These are phyloP conservation scores for Rotaria socialis DNA, from an alignment of 2,888 invertebrate genomes.

Conservation along the genomic window DNA sequence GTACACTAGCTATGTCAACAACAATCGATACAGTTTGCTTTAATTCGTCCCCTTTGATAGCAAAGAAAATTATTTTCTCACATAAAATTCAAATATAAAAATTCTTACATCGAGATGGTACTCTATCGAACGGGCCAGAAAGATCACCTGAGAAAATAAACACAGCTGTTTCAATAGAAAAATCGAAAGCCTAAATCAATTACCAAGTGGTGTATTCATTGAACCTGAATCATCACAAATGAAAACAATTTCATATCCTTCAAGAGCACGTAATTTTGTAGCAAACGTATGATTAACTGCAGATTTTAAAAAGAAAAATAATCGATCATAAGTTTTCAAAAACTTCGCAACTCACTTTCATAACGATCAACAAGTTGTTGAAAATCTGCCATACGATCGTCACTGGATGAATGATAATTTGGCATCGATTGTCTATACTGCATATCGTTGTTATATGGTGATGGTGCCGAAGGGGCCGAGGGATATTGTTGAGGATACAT, in stretches of 20 bases:
- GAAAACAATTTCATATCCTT: conserved; percentile 44
- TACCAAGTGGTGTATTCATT: conserved; percentile 40
- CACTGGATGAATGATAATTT: not conserved
- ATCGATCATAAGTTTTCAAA: not conserved
- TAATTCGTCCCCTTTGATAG: conserved; percentile 41
- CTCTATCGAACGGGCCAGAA: not conserved
- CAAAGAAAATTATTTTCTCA: not conserved
- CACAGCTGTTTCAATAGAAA: not conserved
- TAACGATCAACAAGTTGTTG: conserved; percentile 22
- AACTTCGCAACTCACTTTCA: not conserved
- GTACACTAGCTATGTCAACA: conserved; percentile 41
- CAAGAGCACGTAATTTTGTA: conserved; percentile 38
- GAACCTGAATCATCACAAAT: conserved; percentile 46
- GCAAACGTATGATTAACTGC: conserved; percentile 33
- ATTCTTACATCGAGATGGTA: conserved; percentile 21
- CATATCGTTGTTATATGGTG: not conserved
- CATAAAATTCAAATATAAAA: not conserved
- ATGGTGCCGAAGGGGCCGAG: not conserved
- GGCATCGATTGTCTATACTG: not conserved
- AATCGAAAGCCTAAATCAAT: not conserved
- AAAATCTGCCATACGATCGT: not conserved
- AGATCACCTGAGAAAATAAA: not conserved
- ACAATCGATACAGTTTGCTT: conserved; percentile 39
- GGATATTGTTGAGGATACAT: conserved; percentile 15
- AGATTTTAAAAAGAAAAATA: not conserved